Evolutionary conservation across 2,113 vertebrate genomes (phyloP).

Genomic region (Sigmodon hispidus): DNA sequence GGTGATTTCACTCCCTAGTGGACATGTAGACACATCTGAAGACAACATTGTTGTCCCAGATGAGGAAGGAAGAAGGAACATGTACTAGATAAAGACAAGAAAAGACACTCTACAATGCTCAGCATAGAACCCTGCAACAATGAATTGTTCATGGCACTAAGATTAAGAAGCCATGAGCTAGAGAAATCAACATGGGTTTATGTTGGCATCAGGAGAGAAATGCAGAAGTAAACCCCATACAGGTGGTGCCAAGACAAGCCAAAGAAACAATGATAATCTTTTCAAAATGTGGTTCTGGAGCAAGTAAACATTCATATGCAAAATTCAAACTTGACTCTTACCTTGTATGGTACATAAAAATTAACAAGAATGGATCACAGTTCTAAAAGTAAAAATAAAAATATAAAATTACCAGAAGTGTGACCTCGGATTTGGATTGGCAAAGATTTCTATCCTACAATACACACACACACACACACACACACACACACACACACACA

Average conservation of each 20-base stretch:
- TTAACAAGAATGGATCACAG: constrained; percentile 13
- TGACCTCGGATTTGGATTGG: not conserved
- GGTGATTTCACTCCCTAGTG: not conserved
- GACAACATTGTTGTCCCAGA: not conserved
- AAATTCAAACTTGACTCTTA: constrained; percentile 6
- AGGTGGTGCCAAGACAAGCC: not conserved
- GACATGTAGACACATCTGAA: not conserved
- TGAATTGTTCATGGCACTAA: not conserved
- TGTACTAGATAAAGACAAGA: not conserved
- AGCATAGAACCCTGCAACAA: not conserved
- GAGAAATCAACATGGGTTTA: not conserved
- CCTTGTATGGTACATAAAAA: not conserved
- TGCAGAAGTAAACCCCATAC: not conserved
- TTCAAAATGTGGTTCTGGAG: not conserved
- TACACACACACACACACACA: not conserved
- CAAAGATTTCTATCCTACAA: constrained; percentile 16
- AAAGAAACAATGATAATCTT: not conserved
- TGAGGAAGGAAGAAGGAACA: not conserved
- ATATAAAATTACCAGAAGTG: constrained; percentile 33
- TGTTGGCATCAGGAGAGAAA: not conserved
- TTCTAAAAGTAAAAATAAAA: constrained; percentile 1
- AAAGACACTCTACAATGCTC: not conserved
- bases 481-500: not conserved
- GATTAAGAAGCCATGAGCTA: not conserved
- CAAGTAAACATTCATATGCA: not conserved